phyloP scores from a whole-genome alignment of 2,113 vertebrate genomes.

The Heteronetta atricapilla region DNA sequence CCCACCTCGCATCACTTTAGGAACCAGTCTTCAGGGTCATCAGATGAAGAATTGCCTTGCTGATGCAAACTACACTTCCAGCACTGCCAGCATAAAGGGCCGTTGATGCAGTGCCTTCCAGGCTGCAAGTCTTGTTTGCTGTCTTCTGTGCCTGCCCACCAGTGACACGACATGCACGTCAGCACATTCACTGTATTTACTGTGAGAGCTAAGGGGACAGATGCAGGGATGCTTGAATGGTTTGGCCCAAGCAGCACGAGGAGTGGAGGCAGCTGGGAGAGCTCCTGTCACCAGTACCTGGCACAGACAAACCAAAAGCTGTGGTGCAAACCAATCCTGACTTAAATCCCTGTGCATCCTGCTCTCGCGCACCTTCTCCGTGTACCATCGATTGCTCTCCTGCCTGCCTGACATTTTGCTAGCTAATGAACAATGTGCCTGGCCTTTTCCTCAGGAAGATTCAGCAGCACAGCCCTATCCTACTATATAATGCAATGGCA shows the following conservation, averaged over 20 bases:
- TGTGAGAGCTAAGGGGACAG: fast-evolving
- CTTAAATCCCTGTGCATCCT: not conserved
- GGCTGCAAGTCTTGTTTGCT: fast-evolving
- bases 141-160: fast-evolving
- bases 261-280: not conserved
- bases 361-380: not conserved
- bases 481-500: not conserved
- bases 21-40: not conserved
- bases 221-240: fast-evolving
- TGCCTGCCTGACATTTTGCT: not conserved
- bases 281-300: not conserved
- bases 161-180: fast-evolving
- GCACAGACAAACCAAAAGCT: not conserved
- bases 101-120: not conserved
- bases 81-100: not conserved
- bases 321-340: not conserved
- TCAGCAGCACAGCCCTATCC: not conserved
- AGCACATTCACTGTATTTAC: fast-evolving
- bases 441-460: not conserved
- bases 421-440: not conserved
- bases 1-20: not conserved
- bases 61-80: not conserved
- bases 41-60: not conserved
- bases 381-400: not conserved
- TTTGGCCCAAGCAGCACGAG: not conserved